Evolutionary conservation across 2,888 invertebrate species (phyloP).

Genomic region (Agriopis marginaria): DNA sequence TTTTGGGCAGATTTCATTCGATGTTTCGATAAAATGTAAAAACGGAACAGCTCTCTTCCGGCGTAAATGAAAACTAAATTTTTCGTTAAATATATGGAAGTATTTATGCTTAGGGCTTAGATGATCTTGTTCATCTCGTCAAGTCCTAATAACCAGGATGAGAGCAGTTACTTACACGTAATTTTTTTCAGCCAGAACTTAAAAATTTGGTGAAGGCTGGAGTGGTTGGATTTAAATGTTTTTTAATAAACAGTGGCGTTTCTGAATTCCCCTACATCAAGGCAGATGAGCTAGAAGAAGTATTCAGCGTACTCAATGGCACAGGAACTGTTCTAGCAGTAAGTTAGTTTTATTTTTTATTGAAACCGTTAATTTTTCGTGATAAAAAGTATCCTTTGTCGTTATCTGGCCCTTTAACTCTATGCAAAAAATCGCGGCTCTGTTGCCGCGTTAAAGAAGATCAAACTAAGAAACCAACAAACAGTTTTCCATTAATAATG

Average conservation of each 20-base stretch:
- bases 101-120: not conserved
- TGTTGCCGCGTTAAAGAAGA: no score
- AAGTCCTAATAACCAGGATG: not conserved
- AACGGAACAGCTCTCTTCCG: no score
- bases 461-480: no score
- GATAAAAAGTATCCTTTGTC: no score
- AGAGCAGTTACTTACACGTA: not conserved
- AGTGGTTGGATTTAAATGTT: conserved; percentile 91
- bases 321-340: conserved; percentile 88
- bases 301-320: conserved; percentile 85
- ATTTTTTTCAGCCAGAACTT: conserved; percentile 34
- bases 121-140: not conserved
- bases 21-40: no score
- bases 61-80: no score
- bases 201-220: conserved; percentile 41
- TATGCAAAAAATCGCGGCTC: no score
- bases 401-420: no score
- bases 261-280: conserved; percentile 88
- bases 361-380: no score
- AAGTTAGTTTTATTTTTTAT: conserved; percentile 51
- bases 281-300: conserved; percentile 82
- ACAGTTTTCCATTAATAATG: no score
- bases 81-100: no score
- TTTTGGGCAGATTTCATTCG: no score
- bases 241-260: conserved; percentile 88